These are phyloP conservation scores for Catonia carolina DNA, from an alignment of 2,888 invertebrate genomes.

Conservation along the genomic window DNA sequence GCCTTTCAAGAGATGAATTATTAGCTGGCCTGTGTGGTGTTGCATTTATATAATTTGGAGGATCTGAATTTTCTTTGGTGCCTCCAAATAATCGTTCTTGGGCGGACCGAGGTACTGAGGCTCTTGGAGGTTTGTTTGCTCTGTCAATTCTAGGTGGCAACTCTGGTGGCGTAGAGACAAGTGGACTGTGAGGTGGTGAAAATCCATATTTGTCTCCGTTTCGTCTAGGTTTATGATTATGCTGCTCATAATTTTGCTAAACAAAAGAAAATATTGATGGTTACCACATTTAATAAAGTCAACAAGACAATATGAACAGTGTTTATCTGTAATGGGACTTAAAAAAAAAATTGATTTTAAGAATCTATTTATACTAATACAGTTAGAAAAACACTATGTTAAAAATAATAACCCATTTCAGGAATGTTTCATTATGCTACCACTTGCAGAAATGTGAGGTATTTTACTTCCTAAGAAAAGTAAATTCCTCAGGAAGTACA, in stretches of 20 bases:
- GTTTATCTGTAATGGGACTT: background rate
- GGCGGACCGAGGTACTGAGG: constrained; percentile 48
- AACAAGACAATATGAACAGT: no score
- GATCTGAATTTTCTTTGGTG: constrained; percentile 32
- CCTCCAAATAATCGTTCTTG: constrained; percentile 65
- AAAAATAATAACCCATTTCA: no score
- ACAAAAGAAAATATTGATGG: constrained; percentile 16
- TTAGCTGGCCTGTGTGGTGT: constrained; percentile 44
- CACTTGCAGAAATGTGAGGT: no score
- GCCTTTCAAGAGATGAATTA: constrained; percentile 43
- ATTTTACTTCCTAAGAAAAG: no score
- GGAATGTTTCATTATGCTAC: no score
- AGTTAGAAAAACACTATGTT: no score
- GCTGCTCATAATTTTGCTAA: constrained; percentile 34
- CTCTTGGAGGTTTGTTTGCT: constrained; percentile 60
- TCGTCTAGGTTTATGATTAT: constrained; percentile 33
- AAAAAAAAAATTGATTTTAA: background rate
- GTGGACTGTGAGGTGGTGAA: constrained; percentile 40
- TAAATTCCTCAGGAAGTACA: no score
- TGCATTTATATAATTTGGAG: constrained; percentile 48
- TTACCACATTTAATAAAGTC: no score
- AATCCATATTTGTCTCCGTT: constrained; percentile 48
- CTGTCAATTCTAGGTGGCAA: constrained; percentile 78
- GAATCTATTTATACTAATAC: no score
- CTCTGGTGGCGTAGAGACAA: constrained; percentile 56